Evolutionary conservation across 2,888 invertebrate species (phyloP), one percentile per base, ranked within the genome.

Genomic region (Acronicta psi): DNA sequence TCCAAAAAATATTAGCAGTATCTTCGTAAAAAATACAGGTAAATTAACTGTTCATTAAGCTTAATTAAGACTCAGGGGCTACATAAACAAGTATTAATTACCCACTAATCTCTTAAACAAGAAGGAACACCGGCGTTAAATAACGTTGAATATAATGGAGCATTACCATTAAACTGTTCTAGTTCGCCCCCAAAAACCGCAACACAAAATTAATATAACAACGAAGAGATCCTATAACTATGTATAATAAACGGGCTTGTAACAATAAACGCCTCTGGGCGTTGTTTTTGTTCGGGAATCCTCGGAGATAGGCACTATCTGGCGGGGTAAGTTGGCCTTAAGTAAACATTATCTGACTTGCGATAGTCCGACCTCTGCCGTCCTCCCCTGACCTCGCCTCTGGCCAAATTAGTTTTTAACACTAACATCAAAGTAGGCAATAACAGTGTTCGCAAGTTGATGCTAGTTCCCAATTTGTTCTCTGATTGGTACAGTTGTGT

Each of bases 221-320:
- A 72, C 66, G 62, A 66, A 66, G 56, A 70, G 65, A 69, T 29
- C 11, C 29, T 29, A 29, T 80, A 79, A 77, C 79, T 81, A 82
- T 79, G 79, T 82, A 82, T 83, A 81, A 83, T 82, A 82, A 87
- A 85, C 83, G 81, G 80, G 83, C 79, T 85, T 84, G 84, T 84
- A 87, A 87, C 86, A 90, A 89, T 87, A 89, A 87, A 81, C 85
- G 84, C 85, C 80, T 69, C 62, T 59, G 84, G 86, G 73, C 71
- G 75, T 84, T 90, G 89, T 90, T 90, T 89, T 91, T 89, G 87
- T 88, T 87, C 79, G 63, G 62, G 72, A 81, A 81, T 82, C 80
- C 81, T 72, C 74, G 64, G 59, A 82, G 78, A 74, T 70, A 71
- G 68, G 65, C 62, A 77, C 77, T 79, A 80, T 70, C 69, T 69